Evolutionary conservation across 2,113 vertebrate genomes (phyloP).

Genomic region (Callipepla californica): DNA sequence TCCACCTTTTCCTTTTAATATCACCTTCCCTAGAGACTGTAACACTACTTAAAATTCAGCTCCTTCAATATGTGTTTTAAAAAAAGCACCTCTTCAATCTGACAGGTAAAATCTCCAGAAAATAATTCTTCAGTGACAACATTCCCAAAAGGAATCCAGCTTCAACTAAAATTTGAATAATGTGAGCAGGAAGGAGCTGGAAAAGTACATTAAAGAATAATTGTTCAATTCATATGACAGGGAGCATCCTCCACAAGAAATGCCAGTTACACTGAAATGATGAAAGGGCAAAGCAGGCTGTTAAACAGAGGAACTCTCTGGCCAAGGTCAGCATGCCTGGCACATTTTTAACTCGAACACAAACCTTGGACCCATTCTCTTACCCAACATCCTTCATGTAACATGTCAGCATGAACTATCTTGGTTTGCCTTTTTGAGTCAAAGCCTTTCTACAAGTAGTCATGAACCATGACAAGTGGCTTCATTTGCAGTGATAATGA

Average conservation of each 20-base stretch:
- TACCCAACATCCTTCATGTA: background rate
- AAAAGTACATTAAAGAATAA: constrained; percentile 56
- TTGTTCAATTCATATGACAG: constrained; percentile 23
- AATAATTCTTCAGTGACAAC: constrained; percentile 22
- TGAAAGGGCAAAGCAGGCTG: background rate
- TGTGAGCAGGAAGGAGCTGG: constrained; percentile 18
- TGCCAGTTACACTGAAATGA: background rate
- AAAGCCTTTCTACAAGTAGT: background rate
- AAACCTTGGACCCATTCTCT: background rate
- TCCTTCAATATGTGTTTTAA: background rate
- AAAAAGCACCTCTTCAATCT: constrained; percentile 25
- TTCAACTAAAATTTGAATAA: constrained; percentile 63
- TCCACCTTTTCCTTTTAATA: background rate
- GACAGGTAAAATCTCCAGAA: constrained; percentile 50
- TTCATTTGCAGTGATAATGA: background rate
- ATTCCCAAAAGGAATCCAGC: constrained; percentile 37
- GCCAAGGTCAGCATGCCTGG: background rate
- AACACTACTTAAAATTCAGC: constrained; percentile 5
- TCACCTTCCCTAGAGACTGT: background rate
- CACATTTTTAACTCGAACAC: background rate
- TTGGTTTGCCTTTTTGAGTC: background rate
- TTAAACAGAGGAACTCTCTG: background rate
- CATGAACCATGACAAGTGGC: background rate
- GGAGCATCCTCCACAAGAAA: constrained; percentile 23
- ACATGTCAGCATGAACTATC: background rate